Conservation (phyloP, 2,113 vertebrate species). For the Arothron firmamentum region DNA sequence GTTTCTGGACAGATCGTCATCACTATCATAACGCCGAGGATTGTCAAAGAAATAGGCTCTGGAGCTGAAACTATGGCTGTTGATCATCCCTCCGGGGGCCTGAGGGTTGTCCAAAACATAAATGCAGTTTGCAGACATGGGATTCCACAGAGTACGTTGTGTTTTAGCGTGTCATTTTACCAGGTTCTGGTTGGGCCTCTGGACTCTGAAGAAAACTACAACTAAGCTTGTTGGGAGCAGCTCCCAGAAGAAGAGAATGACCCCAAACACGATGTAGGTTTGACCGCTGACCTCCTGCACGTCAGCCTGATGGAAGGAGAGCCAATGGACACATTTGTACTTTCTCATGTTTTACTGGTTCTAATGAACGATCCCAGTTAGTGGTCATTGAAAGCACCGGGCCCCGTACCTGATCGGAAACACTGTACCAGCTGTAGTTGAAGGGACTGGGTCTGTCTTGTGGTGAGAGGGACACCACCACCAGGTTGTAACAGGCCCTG, state of each 20-base stretch:
- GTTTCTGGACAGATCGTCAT: conserved; percentile 90
- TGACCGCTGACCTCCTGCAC: conserved; percentile 79
- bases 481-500: conserved; percentile 94
- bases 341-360: too few relatives aligned
- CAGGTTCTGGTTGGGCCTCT: conserved; percentile 88
- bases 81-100: conserved; percentile 89
- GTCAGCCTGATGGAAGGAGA: conserved; percentile 69
- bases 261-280: conserved; percentile 88
- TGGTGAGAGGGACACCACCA: conserved; percentile 84
- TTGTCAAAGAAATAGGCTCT: conserved; percentile 97
- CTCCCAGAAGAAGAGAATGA: conserved; percentile 95
- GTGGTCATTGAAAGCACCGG: not conserved
- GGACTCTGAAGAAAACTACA: conserved; percentile 92
- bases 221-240: conserved; percentile 88
- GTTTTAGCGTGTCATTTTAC: conserved; percentile 61
- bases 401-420: conserved; percentile 85
- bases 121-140: not conserved
- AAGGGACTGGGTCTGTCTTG: conserved; percentile 84
- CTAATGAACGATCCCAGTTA: too few relatives aligned
- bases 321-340: too few relatives aligned
- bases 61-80: conserved; percentile 91
- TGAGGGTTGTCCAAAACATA: conserved; percentile 40
- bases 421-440: conserved; percentile 94
- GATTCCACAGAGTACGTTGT: not conserved
- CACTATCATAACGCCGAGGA: conserved; percentile 91